Evolutionary conservation across 2,888 invertebrate genomes (phyloP).

Genomic region (Lordiphosa andalusiaca): DNA sequence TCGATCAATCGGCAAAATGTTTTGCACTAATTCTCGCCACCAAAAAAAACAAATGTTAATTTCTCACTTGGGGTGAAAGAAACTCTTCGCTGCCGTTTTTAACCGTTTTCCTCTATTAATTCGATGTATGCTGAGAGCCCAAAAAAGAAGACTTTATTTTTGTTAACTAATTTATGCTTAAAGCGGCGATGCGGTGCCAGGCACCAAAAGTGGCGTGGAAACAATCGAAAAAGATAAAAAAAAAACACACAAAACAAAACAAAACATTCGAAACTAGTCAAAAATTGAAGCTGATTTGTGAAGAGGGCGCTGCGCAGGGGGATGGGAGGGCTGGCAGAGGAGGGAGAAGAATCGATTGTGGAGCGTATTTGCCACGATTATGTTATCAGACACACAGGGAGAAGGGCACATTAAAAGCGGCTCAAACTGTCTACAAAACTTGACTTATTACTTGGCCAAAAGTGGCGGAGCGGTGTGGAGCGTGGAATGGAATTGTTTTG

Average conservation of each 20-base stretch:
- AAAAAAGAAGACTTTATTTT: slow-evolving; percentile 47
- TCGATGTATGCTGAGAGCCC: slow-evolving; percentile 45
- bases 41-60: neutral
- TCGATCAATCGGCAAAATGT: slow-evolving; percentile 32
- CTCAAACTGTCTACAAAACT: slow-evolving; percentile 24
- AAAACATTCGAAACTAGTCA: slow-evolving; percentile 30
- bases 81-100: slow-evolving; percentile 33
- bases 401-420: slow-evolving; percentile 31
- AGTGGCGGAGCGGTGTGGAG: slow-evolving; percentile 13
- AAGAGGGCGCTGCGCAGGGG: no score
- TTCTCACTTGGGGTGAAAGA: slow-evolving; percentile 3
- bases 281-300: slow-evolving; percentile 14
- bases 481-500: slow-evolving; percentile 35
- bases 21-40: slow-evolving; percentile 11
- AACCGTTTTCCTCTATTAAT: slow-evolving; percentile 52
- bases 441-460: slow-evolving; percentile 37
- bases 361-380: slow-evolving; percentile 40
- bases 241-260: slow-evolving; percentile 13
- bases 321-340: neutral
- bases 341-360: slow-evolving; percentile 5
- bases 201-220: slow-evolving; percentile 66
- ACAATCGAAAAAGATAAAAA: slow-evolving; percentile 55
- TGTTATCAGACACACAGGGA: slow-evolving; percentile 27
- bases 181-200: slow-evolving; percentile 66
- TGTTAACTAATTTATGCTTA: slow-evolving; percentile 68